Base-by-base conservation (phyloP, 2,888 invertebrate genomes). In the Lasioglossum zephyrum region DNA sequence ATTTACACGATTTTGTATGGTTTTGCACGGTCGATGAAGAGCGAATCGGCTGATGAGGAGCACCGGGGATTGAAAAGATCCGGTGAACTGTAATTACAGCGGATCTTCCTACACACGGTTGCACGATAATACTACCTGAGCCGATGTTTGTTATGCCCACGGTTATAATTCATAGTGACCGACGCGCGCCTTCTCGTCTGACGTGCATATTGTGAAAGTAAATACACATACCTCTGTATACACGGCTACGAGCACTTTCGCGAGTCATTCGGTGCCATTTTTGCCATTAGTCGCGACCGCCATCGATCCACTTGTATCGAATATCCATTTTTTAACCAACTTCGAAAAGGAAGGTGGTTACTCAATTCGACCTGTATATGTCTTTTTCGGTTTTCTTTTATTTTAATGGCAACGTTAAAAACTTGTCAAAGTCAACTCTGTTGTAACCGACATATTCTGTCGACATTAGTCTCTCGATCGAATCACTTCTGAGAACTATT, bases 61-160 rank as follows among this genome's bases (percentile, higher is more conserved):
- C 73, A 44, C 3, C 69, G 47, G 31, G n/a, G 75, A 86, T 78
- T 39, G 63, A 83, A 78, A 78, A 80, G 60, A 69, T 69, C 73
- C 84, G 84, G 72, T 78, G 76, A 73, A 79, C 63, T 81, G 74
- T 81, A 86, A 86, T 86, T 86, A 75, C 76, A 49, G 60, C 74
- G 70, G 74, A 79, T 79, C 81, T 77, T 87, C 69, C 84, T 87
- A 87, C 81, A 81, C 72, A 69, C 66, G 63, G 79, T 80, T 77
- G 79, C 74, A 57, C 79, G 84, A 85, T 70, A 79, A 77, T 66
- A 57, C 53, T 39, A 70, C 72, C 76, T 53, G 79, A 69, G 72
- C 49, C 70, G 80, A 81, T 86, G 83, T 87, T 86, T 83, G 83
- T 86, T 86, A 79, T 83, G 81, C 70, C 66, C 79, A 31, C 69